These are phyloP conservation scores for Latrodectus elegans DNA, from an alignment of 2,888 invertebrate genomes.

Conservation along the genomic window DNA sequence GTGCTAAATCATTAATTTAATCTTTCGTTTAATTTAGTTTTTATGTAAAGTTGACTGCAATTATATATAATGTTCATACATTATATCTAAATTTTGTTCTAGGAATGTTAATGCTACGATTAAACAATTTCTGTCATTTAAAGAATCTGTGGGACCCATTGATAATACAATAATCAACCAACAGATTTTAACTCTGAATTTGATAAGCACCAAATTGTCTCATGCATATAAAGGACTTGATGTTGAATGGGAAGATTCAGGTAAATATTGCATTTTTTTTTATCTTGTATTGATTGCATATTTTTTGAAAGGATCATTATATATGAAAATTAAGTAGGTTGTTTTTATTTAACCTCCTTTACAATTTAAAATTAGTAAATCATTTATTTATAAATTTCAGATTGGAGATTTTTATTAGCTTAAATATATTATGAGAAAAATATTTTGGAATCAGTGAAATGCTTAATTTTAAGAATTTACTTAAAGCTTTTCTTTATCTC, in stretches of 20 bases:
- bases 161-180: constrained; percentile 80
- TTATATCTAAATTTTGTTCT: background rate
- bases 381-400: no score
- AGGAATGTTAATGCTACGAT: constrained; percentile 57
- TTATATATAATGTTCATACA: background rate
- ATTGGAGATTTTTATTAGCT: no score
- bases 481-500: no score
- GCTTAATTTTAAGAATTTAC: no score
- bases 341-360: no score
- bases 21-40: background rate
- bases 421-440: no score
- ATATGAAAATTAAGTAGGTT: no score
- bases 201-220: constrained; percentile 86
- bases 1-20: background rate
- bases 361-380: no score
- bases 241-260: constrained; percentile 83
- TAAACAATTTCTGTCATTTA: constrained; percentile 39
- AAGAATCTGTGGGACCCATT: constrained; percentile 27
- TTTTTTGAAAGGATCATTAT: background rate
- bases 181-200: constrained; percentile 85
- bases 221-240: constrained; percentile 93
- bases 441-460: no score
- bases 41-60: background rate
- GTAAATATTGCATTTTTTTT: constrained; percentile 28
- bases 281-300: background rate